Percentiles rank a stretch among this genome's conserved stretches.
phyloP scores from a whole-genome alignment of 2,888 invertebrate genomes.

The Lochmaea crataegi region DNA sequence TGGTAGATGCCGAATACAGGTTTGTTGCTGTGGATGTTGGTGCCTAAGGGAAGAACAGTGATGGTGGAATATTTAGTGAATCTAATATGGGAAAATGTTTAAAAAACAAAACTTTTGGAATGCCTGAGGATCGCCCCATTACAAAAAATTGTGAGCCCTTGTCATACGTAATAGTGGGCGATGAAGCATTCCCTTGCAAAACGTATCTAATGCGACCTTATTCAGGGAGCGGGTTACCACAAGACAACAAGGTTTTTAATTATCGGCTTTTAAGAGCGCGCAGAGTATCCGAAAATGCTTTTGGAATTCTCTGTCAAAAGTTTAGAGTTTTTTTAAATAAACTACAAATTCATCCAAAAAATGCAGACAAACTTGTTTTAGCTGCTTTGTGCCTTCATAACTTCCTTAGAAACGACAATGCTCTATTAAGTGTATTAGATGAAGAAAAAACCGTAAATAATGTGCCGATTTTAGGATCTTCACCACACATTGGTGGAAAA shows the following conservation, averaged over 20 bases:
- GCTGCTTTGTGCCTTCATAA: constrained; percentile 27
- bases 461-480: constrained; percentile 26
- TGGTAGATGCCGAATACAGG: constrained; percentile 52
- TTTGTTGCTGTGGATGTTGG: constrained; percentile 51
- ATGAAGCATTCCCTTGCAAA: constrained; percentile 34
- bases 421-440: constrained; percentile 33
- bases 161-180: constrained; percentile 51
- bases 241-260: no score
- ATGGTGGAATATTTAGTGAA: constrained; percentile 51
- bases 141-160: constrained; percentile 31
- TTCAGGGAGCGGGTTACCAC: no score
- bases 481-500: constrained; percentile 39
- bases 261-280: no score
- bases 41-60: constrained; percentile 43
- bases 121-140: constrained; percentile 38
- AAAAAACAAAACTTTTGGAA: constrained; percentile 37
- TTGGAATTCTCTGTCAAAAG: background rate
- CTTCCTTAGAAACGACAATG: constrained; percentile 31
- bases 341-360: constrained; percentile 22
- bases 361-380: constrained; percentile 28
- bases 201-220: no score
- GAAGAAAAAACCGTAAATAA: constrained; percentile 36
- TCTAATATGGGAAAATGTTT: constrained; percentile 47
- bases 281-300: no score
- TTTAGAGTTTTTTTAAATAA: constrained; percentile 7